Evolutionary conservation across 2,888 invertebrate genomes (phyloP).

Genomic region (Drosophila multiciliata): DNA sequence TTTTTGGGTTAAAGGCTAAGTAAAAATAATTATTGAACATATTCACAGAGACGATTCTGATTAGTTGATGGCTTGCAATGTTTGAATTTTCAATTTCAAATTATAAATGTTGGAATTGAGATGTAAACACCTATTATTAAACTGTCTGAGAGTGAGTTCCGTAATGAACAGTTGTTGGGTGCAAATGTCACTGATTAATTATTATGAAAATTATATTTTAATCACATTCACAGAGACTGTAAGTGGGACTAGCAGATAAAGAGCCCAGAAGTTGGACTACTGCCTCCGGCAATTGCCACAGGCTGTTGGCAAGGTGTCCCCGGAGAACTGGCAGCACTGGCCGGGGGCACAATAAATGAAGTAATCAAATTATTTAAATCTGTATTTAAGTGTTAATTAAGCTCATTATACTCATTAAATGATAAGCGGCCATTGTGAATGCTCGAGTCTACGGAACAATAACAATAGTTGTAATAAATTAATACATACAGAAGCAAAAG

Average conservation of each 20-base stretch:
- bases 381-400: conserved; percentile 75
- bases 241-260: conserved; percentile 33
- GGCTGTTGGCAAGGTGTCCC: conserved; percentile 33
- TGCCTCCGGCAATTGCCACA: conserved; percentile 7
- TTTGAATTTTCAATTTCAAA: not conserved
- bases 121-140: conserved; percentile 8
- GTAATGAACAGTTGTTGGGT: conserved; percentile 42
- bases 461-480: conserved; percentile 26
- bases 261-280: conserved; percentile 23
- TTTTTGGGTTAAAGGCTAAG: not conserved
- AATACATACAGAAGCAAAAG: not conserved
- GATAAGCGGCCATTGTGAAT: conserved; percentile 62
- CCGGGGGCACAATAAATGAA: conserved; percentile 56
- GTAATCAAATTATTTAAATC: conserved; percentile 77
- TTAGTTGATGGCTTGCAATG: not conserved
- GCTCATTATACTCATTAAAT: conserved; percentile 55
- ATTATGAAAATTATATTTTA: conserved; percentile 39
- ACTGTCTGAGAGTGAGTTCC: conserved; percentile 14
- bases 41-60: not conserved
- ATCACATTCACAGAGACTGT: not conserved
- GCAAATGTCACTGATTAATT: conserved; percentile 64
- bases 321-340: conserved; percentile 9
- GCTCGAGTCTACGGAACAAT: conserved; percentile 15
- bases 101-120: conserved; percentile 12
- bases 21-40: not conserved